Conservation (phyloP, 1,140 invertebrate species). For the Lycorma delicatula region DNA sequence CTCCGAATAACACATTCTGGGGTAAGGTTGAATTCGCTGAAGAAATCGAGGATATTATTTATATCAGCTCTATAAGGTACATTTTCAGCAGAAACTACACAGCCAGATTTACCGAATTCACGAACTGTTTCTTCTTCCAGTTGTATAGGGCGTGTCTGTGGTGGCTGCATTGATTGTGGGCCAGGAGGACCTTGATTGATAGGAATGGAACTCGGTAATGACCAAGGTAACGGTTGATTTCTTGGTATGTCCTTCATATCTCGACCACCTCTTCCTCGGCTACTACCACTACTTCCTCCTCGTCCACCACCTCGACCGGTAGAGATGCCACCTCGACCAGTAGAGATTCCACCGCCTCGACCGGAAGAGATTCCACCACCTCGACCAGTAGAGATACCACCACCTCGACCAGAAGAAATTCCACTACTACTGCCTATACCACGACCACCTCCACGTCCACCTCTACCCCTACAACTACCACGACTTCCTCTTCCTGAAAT, state of each 20-base stretch:
- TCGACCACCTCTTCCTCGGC: not conserved
- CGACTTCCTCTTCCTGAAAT: constrained; percentile 21
- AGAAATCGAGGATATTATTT: constrained; percentile 81
- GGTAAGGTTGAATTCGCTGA: constrained; percentile 62
- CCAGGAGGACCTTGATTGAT: constrained; percentile 11
- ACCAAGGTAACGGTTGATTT: too few species aligned
- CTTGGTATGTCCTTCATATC: constrained; percentile 1
- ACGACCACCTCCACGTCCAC: constrained; percentile 18
- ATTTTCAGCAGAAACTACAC: constrained; percentile 74
- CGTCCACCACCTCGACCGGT: constrained; percentile 11
- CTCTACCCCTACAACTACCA: constrained; percentile 28
- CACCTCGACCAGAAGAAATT: constrained; percentile 7
- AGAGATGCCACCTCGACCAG: not conserved
- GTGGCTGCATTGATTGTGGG: constrained; percentile 25
- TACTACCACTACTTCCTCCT: not conserved
- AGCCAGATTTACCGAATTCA: constrained; percentile 65
- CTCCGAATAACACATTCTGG: constrained; percentile 69
- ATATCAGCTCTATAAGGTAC: constrained; percentile 76
- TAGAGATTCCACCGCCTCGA: not conserved
- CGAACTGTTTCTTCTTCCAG: constrained; percentile 17
- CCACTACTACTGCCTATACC: constrained; percentile 17
- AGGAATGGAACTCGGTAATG: too few species aligned
- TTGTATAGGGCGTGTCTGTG: not conserved
- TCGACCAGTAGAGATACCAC: not conserved
- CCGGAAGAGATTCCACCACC: not conserved